Conservation (phyloP, 2,113 vertebrate genomes). For the Bucco capensis region DNA sequence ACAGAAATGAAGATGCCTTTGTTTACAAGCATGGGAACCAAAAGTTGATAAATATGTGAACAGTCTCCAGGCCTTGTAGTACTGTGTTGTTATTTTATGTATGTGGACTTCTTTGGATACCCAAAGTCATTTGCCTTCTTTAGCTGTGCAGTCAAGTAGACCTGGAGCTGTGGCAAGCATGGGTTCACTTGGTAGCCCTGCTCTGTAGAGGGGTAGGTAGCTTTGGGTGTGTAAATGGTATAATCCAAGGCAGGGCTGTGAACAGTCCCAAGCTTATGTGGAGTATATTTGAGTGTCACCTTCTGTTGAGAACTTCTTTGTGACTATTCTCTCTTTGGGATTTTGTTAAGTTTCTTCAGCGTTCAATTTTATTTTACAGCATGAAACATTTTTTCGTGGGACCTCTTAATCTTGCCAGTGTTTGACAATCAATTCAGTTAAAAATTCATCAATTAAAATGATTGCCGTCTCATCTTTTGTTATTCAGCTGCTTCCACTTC, state of each 20-base stretch:
- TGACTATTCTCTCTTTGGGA: background rate
- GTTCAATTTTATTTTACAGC: background rate
- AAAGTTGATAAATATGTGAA: background rate
- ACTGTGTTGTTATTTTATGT: background rate
- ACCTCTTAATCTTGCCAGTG: background rate
- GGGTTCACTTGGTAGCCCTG: background rate
- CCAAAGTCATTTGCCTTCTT: background rate
- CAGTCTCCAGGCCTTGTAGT: no score
- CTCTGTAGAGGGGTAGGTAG: no score
- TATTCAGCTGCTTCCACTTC: background rate
- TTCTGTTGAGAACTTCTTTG: background rate
- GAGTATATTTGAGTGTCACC: background rate
- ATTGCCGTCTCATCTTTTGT: background rate
- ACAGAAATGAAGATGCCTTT: background rate
- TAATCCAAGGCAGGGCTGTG: background rate
- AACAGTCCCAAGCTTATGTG: background rate
- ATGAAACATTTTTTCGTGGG: background rate
- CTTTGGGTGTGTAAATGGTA: background rate
- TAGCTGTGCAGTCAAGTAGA: no score
- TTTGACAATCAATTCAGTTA: background rate
- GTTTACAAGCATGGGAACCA: background rate
- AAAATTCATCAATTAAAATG: no score
- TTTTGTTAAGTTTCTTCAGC: background rate
- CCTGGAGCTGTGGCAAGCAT: fast-evolving
- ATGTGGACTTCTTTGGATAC: background rate